Evolutionary conservation across 23 tunicate species (phyloP), one percentile per base, ranked within the genome.

Genomic region (Halocynthia roretzi): DNA sequence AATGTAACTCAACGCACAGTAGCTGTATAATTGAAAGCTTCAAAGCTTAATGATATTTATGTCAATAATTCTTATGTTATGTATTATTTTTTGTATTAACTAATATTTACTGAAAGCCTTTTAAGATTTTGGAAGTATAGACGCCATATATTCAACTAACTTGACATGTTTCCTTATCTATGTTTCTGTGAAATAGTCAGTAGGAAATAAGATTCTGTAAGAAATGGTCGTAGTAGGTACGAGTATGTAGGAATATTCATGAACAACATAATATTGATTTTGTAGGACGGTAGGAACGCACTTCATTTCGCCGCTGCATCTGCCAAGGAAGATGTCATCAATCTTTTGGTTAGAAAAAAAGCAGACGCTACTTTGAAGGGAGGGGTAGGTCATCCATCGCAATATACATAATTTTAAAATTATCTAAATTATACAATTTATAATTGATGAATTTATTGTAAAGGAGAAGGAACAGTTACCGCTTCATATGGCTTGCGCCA

Each of bases 271-370:
- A 7, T 65, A 15, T 2, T 53, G 6, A 17, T 58, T 55, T 70
- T 65, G 8, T 54, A 92, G 98, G 87, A 86, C 54, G 98, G 98
- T 21, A 81, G 84, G 71, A 54, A 91, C 8, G 98, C 92, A 18
- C 54, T 92, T 8, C 98, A 92, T 61, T 92, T 82, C 56, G 98
- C 98, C 19, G 98, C 93, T 8, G 82, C 82, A 4, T 22, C 85
- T 50, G 98, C 95, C 19, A 77, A 85, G 22, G 98, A 92, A 64
- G 98, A 92, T 19, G 80, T 92, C 22, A 84, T 92, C 60, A 82
- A 82, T 67, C 31, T 82, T 8, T 61, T 92, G 52, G 62, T 92
- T 51, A 92, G 74, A 44, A 86, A 82, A 67, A 78, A 67, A 78
- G 87, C 85, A 10, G 87, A 86, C 52, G 49, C 83, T 7, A 79